Evolutionary conservation across 92 coral and sea anemone species (phyloP).

Genomic region (Zoanthus sociatus): DNA sequence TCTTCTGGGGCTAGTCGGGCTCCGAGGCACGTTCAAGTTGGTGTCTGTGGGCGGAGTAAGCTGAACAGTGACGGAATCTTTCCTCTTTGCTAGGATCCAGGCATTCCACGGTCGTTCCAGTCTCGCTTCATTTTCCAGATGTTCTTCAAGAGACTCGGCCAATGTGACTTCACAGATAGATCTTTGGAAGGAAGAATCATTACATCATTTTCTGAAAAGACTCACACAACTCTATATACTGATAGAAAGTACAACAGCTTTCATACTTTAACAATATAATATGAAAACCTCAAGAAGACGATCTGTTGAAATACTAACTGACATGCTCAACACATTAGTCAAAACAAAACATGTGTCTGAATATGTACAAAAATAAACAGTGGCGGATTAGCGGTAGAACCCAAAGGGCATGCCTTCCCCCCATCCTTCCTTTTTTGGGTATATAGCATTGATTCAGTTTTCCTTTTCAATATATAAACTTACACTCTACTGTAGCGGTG

Average conservation of each 20-base stretch:
- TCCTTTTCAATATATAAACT: no score
- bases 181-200: slow-evolving; percentile 32
- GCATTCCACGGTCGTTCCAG: slow-evolving; percentile 91
- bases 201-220: background rate
- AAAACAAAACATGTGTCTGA: no score
- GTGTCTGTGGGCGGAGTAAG: slow-evolving; percentile 55
- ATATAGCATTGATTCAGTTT: no score
- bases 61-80: slow-evolving; percentile 62
- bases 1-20: slow-evolving; percentile 56
- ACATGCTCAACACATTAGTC: no score
- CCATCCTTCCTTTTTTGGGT: no score
- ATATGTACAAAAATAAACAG: no score
- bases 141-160: slow-evolving; percentile 61
- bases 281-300: background rate
- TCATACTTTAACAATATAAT: background rate
- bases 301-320: no score
- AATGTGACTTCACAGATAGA: slow-evolving; percentile 83
- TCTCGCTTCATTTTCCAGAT: slow-evolving; percentile 75
- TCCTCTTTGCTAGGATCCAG: slow-evolving; percentile 82
- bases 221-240: background rate
- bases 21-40: slow-evolving; percentile 41
- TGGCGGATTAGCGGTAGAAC: no score
- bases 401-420: no score
- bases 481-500: no score
- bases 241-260: background rate